phyloP scores from a whole-genome alignment of 2,888 invertebrate genomes.

The Epirrita christyi region DNA sequence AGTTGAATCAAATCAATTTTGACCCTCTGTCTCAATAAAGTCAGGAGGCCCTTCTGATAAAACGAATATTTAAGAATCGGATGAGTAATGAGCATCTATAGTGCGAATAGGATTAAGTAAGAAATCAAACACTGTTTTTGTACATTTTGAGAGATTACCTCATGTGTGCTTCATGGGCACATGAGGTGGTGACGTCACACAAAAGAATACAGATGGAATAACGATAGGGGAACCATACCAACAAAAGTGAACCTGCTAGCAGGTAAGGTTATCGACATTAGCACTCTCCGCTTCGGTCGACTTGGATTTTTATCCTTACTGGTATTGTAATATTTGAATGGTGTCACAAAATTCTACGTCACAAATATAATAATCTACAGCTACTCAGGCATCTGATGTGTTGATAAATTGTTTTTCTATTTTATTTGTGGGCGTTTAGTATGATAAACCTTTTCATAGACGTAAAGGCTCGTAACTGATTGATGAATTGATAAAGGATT shows the following conservation, averaged over 20 bases:
- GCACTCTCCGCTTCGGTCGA: slow-evolving; percentile 20
- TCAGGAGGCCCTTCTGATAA: slow-evolving; percentile 26
- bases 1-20: background rate
- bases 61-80: slow-evolving; percentile 46
- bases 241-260: slow-evolving; percentile 58
- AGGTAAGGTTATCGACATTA: slow-evolving; percentile 43
- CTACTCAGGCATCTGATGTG: too few species aligned
- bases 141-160: slow-evolving; percentile 61
- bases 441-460: too few species aligned
- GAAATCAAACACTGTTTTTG: slow-evolving; percentile 55
- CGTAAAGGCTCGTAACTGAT: too few species aligned
- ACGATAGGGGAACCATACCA: slow-evolving; percentile 52
- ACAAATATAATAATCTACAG: background rate
- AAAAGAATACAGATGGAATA: slow-evolving; percentile 52
- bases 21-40: background rate
- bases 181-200: slow-evolving; percentile 62
- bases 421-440: too few species aligned
- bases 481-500: too few species aligned
- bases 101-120: slow-evolving; percentile 51
- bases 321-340: slow-evolving; percentile 15
- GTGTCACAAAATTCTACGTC: background rate
- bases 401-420: background rate
- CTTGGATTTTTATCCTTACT: slow-evolving; percentile 22
- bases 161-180: slow-evolving; percentile 53
- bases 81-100: slow-evolving; percentile 58